These are phyloP conservation scores for Salarias fasciatus DNA, from an alignment of 2,797 vertebrate genomes.

Conservation along the genomic window DNA sequence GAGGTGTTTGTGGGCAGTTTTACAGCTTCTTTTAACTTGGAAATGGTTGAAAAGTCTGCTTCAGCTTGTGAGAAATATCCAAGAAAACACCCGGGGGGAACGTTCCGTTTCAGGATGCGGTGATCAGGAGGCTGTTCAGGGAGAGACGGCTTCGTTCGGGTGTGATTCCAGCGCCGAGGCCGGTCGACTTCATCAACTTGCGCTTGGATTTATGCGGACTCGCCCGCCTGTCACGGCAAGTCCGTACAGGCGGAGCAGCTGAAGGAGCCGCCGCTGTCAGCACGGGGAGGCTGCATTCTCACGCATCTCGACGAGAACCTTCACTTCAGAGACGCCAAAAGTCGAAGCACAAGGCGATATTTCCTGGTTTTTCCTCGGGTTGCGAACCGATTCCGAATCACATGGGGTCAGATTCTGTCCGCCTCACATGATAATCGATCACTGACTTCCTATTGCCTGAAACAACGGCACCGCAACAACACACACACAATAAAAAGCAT, in stretches of 20 bases:
- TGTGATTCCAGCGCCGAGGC: constrained; percentile 52
- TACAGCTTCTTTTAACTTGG: constrained; percentile 13
- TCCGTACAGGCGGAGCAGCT: constrained; percentile 27
- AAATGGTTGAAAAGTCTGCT: constrained; percentile 20
- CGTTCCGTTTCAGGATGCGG: constrained; percentile 36
- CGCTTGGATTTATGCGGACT: constrained; percentile 31
- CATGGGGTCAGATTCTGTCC: neutral
- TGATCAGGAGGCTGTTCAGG: constrained; percentile 45
- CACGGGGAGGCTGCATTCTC: constrained; percentile 7
- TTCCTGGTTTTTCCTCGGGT: neutral
- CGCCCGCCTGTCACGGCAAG: constrained; percentile 30
- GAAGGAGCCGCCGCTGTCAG: constrained; percentile 19
- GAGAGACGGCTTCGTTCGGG: constrained; percentile 49
- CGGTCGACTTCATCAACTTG: constrained; percentile 54
- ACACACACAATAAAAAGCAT: no score
- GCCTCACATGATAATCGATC: constrained; percentile 4
- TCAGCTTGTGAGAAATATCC: constrained; percentile 18
- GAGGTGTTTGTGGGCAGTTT: neutral
- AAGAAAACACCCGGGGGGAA: constrained; percentile 6
- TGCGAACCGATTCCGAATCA: neutral
- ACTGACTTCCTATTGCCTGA: neutral
- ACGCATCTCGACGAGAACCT: constrained; percentile 5
- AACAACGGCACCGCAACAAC: constrained; percentile 17
- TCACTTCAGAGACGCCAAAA: no score
- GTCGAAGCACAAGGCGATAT: neutral